Conservation (phyloP, 2,797 vertebrate genomes). For the Schizopygopsis pylzovi region DNA sequence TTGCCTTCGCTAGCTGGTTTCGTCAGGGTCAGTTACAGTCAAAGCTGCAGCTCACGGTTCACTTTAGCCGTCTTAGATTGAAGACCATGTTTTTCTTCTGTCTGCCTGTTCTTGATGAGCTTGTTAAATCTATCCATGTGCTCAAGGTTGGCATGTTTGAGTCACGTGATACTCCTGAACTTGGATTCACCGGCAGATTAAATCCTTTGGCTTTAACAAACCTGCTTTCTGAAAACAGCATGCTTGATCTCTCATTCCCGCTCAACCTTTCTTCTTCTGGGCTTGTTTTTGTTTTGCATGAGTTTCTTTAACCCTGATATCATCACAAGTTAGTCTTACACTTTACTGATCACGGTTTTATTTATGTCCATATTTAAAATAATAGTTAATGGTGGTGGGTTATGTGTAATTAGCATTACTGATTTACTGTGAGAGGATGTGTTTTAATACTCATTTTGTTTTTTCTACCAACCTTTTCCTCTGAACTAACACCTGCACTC, state of each 20-base stretch:
- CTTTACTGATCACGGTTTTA: background rate
- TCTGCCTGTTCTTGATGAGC: background rate
- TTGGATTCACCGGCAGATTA: background rate
- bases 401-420: constrained; percentile 6
- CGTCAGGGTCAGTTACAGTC: constrained; percentile 68
- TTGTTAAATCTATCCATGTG: background rate
- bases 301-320: background rate
- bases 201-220: background rate
- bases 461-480: constrained; percentile 21
- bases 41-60: background rate
- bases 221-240: background rate
- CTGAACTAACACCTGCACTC: constrained; percentile 43
- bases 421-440: constrained; percentile 1
- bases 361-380: background rate
- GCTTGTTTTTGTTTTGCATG: background rate
- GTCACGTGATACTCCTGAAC: background rate
- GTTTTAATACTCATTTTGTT: constrained; percentile 45
- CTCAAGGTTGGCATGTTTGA: constrained; percentile 15
- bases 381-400: background rate
- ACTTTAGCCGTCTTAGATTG: background rate
- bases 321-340: background rate
- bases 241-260: background rate
- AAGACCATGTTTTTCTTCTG: background rate
- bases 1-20: constrained; percentile 15
- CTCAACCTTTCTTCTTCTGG: background rate